Evolutionary conservation across 2,113 vertebrate species (phyloP), one percentile per base, ranked within the genome.

Genomic region (Thymallus thymallus): DNA sequence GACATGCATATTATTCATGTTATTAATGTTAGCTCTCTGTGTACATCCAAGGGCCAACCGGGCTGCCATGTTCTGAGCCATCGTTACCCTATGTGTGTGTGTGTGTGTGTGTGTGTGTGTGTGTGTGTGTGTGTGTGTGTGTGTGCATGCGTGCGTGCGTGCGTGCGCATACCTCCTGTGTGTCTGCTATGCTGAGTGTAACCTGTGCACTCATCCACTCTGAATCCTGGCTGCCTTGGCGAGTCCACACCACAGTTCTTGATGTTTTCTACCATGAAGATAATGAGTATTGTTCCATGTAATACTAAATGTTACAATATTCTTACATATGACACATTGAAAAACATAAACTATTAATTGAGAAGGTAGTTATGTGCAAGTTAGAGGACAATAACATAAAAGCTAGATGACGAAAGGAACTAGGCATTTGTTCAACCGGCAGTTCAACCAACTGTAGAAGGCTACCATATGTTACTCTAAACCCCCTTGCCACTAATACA

Each of bases 181-280:
- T 13, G 9, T 86, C n/a, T 4, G 23, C 63, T 64, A 67, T 74
- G 68, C 14, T 81, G 66, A 92, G 35, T 46, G 83, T 87, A 23
- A 93, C 87, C 82, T 88, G 86, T 0, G 89, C 84, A 0, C 86
- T 86, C 4, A 84, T 72, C 93, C 91, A 93, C 69, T 87, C 84
- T 63, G 88, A 71, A 74, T 73, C 80, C 75, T 92, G 89, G 4
- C 80, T 89, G 45, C 88, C 89, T 24, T 3, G 29, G 70, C 82
- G 90, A 68, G 87, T 92, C 93, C 93, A 93, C 12, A 79, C 64
- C 32, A 89, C 80, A 1, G 5, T 12, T 35, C 89, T 69, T 41
- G 82, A 88, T 32, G 80, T 79, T 24, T 80, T 45, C 93, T 94
- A 76, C 14, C 82, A 78, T 6, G 76, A 62, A 74, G 10, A 9